Evolutionary conservation across 2,797 vertebrate species (phyloP).

Genomic region (Channa striata): DNA sequence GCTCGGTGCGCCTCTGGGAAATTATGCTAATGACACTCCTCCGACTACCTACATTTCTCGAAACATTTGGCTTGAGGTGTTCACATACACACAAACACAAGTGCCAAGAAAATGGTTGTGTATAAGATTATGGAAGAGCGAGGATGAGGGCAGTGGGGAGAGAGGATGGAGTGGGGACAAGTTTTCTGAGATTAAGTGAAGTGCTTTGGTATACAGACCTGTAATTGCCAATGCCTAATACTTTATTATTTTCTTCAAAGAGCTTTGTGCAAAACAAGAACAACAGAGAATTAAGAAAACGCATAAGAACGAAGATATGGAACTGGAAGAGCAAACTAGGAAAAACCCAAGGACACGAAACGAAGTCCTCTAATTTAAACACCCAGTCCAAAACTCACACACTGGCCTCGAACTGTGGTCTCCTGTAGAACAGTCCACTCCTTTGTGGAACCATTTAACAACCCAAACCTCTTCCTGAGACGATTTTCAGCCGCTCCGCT

Average conservation of each 20-base stretch:
- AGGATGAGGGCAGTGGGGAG: not conserved
- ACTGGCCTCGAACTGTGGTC: too few relatives aligned
- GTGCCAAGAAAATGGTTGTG: slow-evolving; percentile 30
- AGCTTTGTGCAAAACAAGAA: not conserved
- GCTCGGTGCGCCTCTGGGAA: slow-evolving; percentile 80
- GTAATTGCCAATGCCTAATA: not conserved
- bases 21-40: slow-evolving; percentile 78
- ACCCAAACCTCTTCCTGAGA: too few relatives aligned
- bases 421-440: too few relatives aligned
- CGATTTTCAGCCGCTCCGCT: too few relatives aligned
- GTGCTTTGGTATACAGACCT: not conserved
- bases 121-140: slow-evolving; percentile 1
- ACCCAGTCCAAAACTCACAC: too few relatives aligned
- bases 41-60: slow-evolving; percentile 64
- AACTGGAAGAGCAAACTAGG: not conserved
- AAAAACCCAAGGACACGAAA: not conserved
- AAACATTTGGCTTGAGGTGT: slow-evolving; percentile 69
- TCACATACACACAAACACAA: slow-evolving; percentile 38
- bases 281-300: not conserved
- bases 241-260: not conserved
- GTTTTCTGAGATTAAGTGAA: slow-evolving; percentile 15
- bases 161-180: not conserved
- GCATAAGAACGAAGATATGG: not conserved
- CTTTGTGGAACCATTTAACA: too few relatives aligned
- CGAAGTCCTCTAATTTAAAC: too few relatives aligned